phyloP scores from a whole-genome alignment of 64 coral and sea anemone species.

The Montipora sp. region DNA sequence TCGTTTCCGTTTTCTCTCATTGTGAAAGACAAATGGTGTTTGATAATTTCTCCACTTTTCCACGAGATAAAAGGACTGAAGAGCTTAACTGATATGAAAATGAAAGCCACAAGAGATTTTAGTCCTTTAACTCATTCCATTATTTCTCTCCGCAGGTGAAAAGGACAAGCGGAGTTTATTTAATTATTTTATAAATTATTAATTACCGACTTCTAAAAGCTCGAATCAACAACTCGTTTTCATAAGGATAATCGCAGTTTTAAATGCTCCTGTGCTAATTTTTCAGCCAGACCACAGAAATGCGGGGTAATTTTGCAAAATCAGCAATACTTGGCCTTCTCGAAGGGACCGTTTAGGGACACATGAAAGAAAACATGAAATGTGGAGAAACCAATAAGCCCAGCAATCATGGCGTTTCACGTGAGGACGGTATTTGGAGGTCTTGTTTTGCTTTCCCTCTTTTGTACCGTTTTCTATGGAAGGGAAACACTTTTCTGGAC shows the following conservation, averaged over 20 bases:
- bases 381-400: not conserved
- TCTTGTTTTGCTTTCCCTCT: not conserved
- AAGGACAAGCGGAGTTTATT: not conserved
- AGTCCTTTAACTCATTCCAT: not conserved
- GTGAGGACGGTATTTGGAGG: constrained; percentile 12
- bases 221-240: not conserved
- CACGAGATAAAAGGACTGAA: not conserved
- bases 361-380: constrained; percentile 21
- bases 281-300: not conserved
- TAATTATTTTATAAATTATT: constrained; percentile 12
- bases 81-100: not conserved
- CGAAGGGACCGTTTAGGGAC: not conserved
- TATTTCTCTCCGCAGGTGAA: not conserved
- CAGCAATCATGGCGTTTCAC: constrained; percentile 7
- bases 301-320: not conserved
- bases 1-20: too few relatives aligned
- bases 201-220: constrained; percentile 19
- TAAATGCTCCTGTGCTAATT: not conserved
- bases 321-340: not conserved
- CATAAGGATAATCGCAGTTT: not conserved
- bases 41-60: not conserved
- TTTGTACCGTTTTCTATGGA: constrained; percentile 40
- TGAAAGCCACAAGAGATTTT: not conserved
- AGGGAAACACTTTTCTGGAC: not conserved
- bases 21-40: too few relatives aligned